Conservation (phyloP, 1,140 invertebrate genomes). For the Drusus annulatus region DNA sequence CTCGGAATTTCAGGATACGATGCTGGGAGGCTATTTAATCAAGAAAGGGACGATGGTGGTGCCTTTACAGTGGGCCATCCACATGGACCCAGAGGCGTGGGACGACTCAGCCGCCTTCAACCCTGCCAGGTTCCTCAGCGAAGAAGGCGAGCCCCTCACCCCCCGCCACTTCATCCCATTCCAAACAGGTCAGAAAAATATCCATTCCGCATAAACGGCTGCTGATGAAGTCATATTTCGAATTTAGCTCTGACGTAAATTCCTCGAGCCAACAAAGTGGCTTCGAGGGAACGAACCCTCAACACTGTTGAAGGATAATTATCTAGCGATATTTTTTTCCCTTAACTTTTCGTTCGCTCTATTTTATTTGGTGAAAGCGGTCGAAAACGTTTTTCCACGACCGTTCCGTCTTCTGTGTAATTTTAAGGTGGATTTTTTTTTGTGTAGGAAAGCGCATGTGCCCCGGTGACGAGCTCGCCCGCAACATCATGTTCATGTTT, state of each 20-base stretch:
- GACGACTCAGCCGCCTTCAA: slow-evolving; percentile 79
- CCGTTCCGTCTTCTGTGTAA: too few species aligned
- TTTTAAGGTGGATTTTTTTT: too few species aligned
- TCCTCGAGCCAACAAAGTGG: too few species aligned
- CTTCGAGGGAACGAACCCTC: too few species aligned
- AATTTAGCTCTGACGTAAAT: too few species aligned
- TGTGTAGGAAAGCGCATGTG: slow-evolving; percentile 85
- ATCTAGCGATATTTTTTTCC: too few species aligned
- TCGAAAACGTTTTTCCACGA: too few species aligned
- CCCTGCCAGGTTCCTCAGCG: slow-evolving; percentile 81
- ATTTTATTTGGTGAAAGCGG: too few species aligned
- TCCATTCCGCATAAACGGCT: background rate
- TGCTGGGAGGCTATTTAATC: slow-evolving; percentile 75
- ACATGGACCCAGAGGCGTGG: slow-evolving; percentile 84
- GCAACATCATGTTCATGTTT: slow-evolving; percentile 81
- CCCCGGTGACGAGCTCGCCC: slow-evolving; percentile 87
- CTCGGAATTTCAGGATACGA: slow-evolving; percentile 71
- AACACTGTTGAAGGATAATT: too few species aligned
- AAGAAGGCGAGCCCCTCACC: slow-evolving; percentile 76
- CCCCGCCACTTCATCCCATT: slow-evolving; percentile 87
- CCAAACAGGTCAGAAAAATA: slow-evolving; percentile 76
- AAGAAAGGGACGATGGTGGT: slow-evolving; percentile 76
- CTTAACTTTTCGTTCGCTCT: too few species aligned
- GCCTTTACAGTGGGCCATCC: slow-evolving; percentile 87
- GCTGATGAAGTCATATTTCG: background rate